phyloP scores from a whole-genome alignment of 1,140 invertebrate species.

The Plutomurus gul region DNA sequence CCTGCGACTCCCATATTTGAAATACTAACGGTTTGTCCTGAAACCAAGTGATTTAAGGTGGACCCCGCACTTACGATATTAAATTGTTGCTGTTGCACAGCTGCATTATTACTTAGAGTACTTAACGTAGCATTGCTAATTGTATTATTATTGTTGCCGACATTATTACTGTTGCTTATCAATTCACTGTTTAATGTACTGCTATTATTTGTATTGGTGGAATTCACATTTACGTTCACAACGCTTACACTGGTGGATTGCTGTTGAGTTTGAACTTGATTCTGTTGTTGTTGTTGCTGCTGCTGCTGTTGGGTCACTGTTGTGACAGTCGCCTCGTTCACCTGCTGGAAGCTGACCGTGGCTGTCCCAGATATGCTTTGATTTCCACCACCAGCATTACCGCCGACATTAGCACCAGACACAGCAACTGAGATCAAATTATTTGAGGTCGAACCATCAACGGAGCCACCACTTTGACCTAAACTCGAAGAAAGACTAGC shows the following conservation, averaged over 20 bases:
- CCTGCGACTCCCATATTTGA: slow-evolving; percentile 34
- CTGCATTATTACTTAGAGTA: slow-evolving; percentile 12
- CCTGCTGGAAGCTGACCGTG: slow-evolving; percentile 19
- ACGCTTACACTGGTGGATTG: slow-evolving; percentile 23
- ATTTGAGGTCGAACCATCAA: slow-evolving; percentile 28
- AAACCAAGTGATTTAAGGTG: slow-evolving; percentile 39
- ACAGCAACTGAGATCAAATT: slow-evolving; percentile 48
- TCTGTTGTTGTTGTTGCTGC: not conserved
- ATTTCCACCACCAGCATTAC: not conserved
- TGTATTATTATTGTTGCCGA: not conserved
- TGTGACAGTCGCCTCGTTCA: slow-evolving; percentile 1
- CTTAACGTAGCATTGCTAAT: not conserved
- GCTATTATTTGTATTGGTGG: slow-evolving; percentile 29
- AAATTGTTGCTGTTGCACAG: slow-evolving; percentile 33
- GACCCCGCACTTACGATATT: slow-evolving; percentile 21
- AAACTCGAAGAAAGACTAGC: slow-evolving; percentile 47
- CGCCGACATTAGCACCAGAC: slow-evolving; percentile 25
- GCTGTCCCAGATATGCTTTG: not conserved
- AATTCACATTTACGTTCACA: slow-evolving; percentile 28
- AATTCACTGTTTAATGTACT: slow-evolving; percentile 28
- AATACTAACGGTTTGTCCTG: slow-evolving; percentile 46
- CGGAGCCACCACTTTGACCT: slow-evolving; percentile 24
- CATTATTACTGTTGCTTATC: slow-evolving; percentile 12
- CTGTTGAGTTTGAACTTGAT: slow-evolving; percentile 5
- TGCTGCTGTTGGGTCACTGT: not conserved